Evolutionary conservation across 2,113 vertebrate genomes (phyloP).

Genomic region (Chroicocephalus ridibundus): DNA sequence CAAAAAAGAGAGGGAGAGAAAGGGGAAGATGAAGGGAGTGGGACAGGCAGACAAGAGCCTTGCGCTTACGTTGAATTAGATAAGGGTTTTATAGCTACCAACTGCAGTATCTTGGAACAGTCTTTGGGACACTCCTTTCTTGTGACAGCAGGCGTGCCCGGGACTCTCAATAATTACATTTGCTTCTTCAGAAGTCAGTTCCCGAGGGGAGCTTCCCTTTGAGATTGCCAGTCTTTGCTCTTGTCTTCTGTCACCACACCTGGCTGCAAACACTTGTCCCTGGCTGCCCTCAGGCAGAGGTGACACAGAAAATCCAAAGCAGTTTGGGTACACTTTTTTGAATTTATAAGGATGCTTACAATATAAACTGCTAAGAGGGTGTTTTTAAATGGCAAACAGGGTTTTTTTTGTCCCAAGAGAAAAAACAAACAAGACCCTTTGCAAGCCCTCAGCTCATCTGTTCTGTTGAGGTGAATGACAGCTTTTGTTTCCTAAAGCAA

Average conservation of each 20-base stretch:
- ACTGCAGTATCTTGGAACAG: background rate
- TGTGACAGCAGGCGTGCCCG: background rate
- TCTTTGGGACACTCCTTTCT: background rate
- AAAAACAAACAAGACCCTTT: background rate
- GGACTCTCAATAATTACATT: background rate
- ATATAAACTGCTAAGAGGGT: background rate
- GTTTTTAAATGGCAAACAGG: background rate
- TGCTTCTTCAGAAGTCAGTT: background rate
- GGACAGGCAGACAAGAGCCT: background rate
- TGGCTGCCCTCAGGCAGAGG: background rate
- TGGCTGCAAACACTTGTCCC: background rate
- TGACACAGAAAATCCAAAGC: background rate
- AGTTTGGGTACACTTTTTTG: background rate
- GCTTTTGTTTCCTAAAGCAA: slow-evolving; percentile 1
- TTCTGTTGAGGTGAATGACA: background rate
- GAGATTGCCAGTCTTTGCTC: background rate
- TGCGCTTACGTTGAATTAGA: background rate
- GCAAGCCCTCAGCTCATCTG: slow-evolving; percentile 4
- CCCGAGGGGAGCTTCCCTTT: background rate
- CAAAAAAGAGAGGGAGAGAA: background rate
- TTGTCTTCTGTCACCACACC: background rate
- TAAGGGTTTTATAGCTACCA: background rate
- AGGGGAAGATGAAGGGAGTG: background rate
- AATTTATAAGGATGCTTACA: background rate
- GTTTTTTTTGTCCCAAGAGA: background rate